Evolutionary conservation across 2,888 invertebrate species (phyloP).

Genomic region (Apeira syringaria): DNA sequence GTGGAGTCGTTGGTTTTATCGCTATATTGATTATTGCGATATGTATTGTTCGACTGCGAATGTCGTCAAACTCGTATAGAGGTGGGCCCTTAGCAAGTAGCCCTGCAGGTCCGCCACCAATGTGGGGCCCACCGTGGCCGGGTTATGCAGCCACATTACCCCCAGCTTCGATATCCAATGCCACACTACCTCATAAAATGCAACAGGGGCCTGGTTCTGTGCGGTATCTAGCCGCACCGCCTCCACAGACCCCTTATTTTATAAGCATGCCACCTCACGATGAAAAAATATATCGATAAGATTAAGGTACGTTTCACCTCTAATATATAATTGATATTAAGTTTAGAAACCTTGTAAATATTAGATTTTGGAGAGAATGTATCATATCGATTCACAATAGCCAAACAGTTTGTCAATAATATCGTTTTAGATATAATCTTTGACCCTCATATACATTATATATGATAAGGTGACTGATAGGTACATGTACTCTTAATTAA

Average conservation of each 20-base stretch:
- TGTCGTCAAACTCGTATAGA: constrained; percentile 87
- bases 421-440: constrained; percentile 57
- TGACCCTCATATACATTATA: constrained; percentile 17
- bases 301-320: constrained; percentile 2
- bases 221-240: constrained; percentile 84
- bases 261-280: constrained; percentile 85
- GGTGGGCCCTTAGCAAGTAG: constrained; percentile 87
- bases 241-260: constrained; percentile 85
- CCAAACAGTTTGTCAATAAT: constrained; percentile 31
- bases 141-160: constrained; percentile 85
- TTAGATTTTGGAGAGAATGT: constrained; percentile 39
- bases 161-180: constrained; percentile 83
- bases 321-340: constrained; percentile 1
- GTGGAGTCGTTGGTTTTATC: constrained; percentile 95
- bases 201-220: constrained; percentile 79
- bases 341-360: constrained; percentile 47
- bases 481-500: constrained; percentile 16
- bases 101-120: constrained; percentile 84
- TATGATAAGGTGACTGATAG: constrained; percentile 18
- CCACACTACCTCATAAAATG: constrained; percentile 87
- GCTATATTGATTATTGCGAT: constrained; percentile 94
- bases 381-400: constrained; percentile 35
- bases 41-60: constrained; percentile 91
- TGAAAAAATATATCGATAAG: constrained; percentile 86
- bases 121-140: constrained; percentile 81